phyloP scores from a whole-genome alignment of 1,140 invertebrate genomes.

The Camponotus floridanus region DNA sequence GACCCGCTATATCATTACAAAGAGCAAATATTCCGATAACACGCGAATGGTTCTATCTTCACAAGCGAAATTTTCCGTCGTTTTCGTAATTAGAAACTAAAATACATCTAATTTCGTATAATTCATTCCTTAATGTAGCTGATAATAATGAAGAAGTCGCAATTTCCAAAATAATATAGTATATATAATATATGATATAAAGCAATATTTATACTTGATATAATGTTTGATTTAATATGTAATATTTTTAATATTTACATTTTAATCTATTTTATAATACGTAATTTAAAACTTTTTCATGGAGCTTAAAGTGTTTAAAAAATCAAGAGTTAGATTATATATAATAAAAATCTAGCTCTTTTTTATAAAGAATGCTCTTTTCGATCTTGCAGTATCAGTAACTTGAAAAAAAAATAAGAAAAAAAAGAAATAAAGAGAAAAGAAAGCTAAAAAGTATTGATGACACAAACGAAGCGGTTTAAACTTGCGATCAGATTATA shows the following conservation, averaged over 20 bases:
- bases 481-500: background rate
- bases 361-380: background rate
- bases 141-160: background rate
- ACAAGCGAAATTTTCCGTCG: background rate
- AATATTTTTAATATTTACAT: background rate
- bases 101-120: background rate
- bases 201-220: background rate
- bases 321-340: slow-evolving; percentile 2
- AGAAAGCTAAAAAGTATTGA: background rate
- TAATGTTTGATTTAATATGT: background rate
- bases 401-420: background rate
- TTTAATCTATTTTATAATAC: background rate
- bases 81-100: background rate
- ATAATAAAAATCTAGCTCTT: slow-evolving; percentile 11
- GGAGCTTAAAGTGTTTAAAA: background rate
- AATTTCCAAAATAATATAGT: background rate
- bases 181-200: background rate
- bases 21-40: slow-evolving; percentile 8
- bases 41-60: slow-evolving; percentile 41
- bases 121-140: background rate
- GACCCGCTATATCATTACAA: background rate
- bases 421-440: background rate
- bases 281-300: background rate
- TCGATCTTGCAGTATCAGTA: background rate
- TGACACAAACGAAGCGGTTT: background rate